Percentiles rank a stretch among this genome's conserved stretches.
Evolutionary conservation across 2,888 invertebrate genomes (phyloP).

Genomic region (Polietes domitor): DNA sequence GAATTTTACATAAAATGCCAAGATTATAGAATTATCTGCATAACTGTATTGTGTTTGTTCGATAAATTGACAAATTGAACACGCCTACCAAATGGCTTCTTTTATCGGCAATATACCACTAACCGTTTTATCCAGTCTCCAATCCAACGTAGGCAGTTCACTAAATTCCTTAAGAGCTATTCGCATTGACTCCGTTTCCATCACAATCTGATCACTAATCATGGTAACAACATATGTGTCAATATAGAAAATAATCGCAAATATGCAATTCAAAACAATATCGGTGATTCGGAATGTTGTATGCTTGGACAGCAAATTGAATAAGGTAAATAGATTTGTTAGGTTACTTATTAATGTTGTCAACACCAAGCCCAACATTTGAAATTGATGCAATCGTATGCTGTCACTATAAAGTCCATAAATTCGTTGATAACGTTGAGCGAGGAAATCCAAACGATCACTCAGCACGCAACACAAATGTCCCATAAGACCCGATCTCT

Average conservation of each 20-base stretch:
- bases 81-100: too few relatives aligned
- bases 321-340: constrained; percentile 74
- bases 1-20: too few relatives aligned
- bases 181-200: constrained; percentile 68
- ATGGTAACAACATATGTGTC: constrained; percentile 74
- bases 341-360: constrained; percentile 74
- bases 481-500: constrained; percentile 55
- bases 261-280: constrained; percentile 70
- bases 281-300: constrained; percentile 61
- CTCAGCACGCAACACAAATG: constrained; percentile 67
- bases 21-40: too few relatives aligned
- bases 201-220: constrained; percentile 72
- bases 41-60: too few relatives aligned
- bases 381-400: constrained; percentile 74
- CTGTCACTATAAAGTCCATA: constrained; percentile 68
- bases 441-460: constrained; percentile 69
- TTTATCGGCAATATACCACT: too few relatives aligned
- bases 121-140: constrained; percentile 71
- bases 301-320: constrained; percentile 72
- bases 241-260: constrained; percentile 73
- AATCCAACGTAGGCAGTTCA: constrained; percentile 61
- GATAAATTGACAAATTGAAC: too few relatives aligned
- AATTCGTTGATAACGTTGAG: constrained; percentile 65
- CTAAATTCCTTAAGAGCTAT: constrained; percentile 70
- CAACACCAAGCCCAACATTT: constrained; percentile 73